These are phyloP conservation scores for Gastracanthus pulcherrimus DNA, from an alignment of 2,888 invertebrate genomes.

Conservation along the genomic window DNA sequence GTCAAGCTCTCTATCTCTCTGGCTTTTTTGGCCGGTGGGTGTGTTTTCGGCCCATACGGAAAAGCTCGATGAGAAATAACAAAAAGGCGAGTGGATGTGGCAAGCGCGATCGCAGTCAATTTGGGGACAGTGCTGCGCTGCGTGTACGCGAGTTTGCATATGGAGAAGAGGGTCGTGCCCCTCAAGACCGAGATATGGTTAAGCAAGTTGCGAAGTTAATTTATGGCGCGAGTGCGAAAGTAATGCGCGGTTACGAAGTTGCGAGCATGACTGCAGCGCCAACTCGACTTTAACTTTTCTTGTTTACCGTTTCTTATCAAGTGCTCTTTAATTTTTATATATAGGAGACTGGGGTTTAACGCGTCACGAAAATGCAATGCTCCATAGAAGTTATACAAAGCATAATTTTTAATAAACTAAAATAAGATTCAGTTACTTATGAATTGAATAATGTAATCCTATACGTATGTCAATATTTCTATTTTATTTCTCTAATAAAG, in stretches of 20 bases:
- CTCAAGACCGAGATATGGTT: slow-evolving; percentile 8
- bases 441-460: no score
- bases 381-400: no score
- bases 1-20: no score
- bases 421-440: no score
- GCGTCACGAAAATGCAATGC: background rate
- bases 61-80: background rate
- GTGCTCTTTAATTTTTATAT: no score
- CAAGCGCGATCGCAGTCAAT: background rate
- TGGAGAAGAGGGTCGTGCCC: background rate
- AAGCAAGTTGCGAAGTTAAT: slow-evolving; percentile 28
- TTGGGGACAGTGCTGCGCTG: background rate
- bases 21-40: background rate
- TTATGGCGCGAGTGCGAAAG: no score
- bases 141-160: background rate
- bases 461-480: no score
- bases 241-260: no score
- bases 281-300: slow-evolving; percentile 35
- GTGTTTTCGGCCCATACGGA: background rate
- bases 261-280: background rate
- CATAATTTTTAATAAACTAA: no score
- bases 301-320: slow-evolving; percentile 15
- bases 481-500: no score
- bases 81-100: background rate
- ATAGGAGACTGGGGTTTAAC: slow-evolving; percentile 4